phyloP scores from a whole-genome alignment of 2,797 vertebrate genomes.

The Poliocrania exsul region DNA sequence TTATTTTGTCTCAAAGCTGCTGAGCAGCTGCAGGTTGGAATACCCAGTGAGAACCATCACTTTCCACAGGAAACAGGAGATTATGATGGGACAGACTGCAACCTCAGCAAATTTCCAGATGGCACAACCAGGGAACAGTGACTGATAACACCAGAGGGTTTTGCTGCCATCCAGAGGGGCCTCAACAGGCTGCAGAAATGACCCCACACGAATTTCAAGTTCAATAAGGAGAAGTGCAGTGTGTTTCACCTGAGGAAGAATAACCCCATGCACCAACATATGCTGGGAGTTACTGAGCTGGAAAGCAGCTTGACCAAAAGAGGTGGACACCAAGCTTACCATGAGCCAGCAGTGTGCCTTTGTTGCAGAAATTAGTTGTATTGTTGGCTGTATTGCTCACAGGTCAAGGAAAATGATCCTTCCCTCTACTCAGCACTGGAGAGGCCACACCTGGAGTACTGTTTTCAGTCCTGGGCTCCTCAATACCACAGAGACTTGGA shows the following conservation, averaged over 20 bases:
- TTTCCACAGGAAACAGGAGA: neutral
- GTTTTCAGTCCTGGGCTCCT: neutral
- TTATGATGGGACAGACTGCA: neutral
- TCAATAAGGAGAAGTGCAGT: neutral
- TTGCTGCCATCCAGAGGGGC: neutral
- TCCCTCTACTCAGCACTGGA: neutral
- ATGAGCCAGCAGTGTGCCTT: neutral
- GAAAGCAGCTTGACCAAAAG: neutral
- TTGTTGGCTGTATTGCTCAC: neutral
- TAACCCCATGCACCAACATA: neutral
- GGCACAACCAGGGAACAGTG: neutral
- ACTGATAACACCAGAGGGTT: neutral
- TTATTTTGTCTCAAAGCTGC: neutral
- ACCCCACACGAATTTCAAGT: neutral
- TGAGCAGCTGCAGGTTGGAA: neutral
- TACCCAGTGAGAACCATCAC: neutral
- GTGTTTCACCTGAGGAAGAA: neutral
- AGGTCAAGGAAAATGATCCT: neutral
- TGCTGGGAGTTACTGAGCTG: neutral
- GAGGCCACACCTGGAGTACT: neutral
- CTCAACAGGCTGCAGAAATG: neutral
- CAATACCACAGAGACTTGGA: neutral
- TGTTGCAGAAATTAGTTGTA: neutral
- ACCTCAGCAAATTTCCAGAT: neutral
- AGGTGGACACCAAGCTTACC: neutral